These are phyloP conservation scores for Lutra lutra DNA, from an alignment of 2,797 vertebrate genomes.

Conservation along the genomic window DNA sequence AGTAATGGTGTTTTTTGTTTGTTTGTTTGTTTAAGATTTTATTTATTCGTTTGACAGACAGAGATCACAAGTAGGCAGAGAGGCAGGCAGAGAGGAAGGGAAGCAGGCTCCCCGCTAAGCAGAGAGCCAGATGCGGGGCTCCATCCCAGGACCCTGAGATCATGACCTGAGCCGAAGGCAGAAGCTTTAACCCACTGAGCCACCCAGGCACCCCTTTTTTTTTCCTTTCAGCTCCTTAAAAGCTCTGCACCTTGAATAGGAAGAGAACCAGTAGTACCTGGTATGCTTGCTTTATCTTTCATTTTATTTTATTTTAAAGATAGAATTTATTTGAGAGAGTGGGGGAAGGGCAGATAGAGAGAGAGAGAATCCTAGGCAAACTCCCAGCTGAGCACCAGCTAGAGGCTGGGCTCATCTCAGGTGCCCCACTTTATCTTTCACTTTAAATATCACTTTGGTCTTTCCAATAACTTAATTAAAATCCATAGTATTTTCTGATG, in stretches of 20 bases:
- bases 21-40: no score
- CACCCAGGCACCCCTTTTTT: no score
- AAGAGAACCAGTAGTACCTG: background rate
- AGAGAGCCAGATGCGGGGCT: no score
- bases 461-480: constrained; percentile 9
- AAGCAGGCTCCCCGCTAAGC: no score
- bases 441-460: background rate
- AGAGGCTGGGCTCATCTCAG: background rate
- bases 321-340: background rate
- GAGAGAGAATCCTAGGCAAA: background rate
- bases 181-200: no score
- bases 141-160: no score
- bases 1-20: background rate
- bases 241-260: background rate
- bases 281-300: background rate
- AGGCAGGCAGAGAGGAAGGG: no score
- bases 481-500: background rate
- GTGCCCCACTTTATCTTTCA: background rate
- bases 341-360: background rate
- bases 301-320: background rate
- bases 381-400: background rate
- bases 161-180: no score
- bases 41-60: no score
- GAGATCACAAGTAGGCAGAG: no score
- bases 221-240: background rate